Conservation (phyloP, 2,797 vertebrate genomes). For the Malurus leucopterus region DNA sequence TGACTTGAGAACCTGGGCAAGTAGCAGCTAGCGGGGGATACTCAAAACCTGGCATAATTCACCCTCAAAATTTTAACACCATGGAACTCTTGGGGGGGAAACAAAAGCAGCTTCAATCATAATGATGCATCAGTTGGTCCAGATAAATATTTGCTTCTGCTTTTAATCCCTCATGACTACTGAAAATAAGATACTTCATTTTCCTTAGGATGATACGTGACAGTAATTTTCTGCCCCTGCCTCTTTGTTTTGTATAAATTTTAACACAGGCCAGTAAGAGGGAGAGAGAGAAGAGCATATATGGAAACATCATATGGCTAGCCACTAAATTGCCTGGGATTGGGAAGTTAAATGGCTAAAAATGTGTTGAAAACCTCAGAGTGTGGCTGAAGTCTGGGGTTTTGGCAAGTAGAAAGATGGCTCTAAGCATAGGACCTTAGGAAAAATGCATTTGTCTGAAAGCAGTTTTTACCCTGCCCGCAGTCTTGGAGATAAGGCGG, state of each 20-base stretch:
- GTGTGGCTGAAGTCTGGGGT: background rate
- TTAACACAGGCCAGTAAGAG: background rate
- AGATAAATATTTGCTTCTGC: background rate
- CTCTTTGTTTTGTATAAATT: background rate
- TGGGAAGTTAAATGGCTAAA: background rate
- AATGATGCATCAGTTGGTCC: background rate
- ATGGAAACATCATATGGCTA: background rate
- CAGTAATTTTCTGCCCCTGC: background rate
- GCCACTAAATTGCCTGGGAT: background rate
- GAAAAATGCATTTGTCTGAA: background rate
- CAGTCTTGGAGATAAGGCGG: background rate
- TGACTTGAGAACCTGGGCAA: background rate
- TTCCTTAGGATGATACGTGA: background rate
- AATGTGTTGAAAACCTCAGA: background rate
- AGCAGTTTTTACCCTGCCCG: background rate
- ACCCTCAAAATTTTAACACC: background rate
- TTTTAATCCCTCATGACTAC: background rate
- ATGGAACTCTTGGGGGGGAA: background rate
- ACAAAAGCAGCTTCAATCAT: background rate
- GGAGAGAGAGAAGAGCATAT: background rate
- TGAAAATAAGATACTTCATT: background rate
- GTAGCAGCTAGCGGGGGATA: background rate
- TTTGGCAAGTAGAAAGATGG: background rate
- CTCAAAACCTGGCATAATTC: background rate
- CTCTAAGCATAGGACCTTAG: background rate